Percentiles rank a stretch among this genome's conserved stretches.
These are phyloP conservation scores for Megaceryle torquata DNA, from an alignment of 2,113 vertebrate genomes.

Conservation along the genomic window DNA sequence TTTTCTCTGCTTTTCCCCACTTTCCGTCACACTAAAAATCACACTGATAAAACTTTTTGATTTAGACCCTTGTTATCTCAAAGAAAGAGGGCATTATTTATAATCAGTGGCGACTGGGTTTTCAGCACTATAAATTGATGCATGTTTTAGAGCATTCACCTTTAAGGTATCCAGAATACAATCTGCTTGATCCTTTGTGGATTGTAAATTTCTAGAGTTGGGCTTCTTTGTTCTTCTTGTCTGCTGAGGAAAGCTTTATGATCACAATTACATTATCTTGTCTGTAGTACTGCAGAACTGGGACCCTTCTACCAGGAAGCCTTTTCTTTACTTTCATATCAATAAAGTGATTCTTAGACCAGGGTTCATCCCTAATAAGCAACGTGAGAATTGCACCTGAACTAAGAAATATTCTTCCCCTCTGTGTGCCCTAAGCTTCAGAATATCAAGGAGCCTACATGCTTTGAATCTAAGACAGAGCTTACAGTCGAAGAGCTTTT, in stretches of 20 bases:
- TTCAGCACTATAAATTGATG: constrained; percentile 58
- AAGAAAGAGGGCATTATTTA: constrained; percentile 68
- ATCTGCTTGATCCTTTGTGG: constrained; percentile 71
- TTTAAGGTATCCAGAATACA: constrained; percentile 76
- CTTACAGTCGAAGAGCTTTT: constrained; percentile 68
- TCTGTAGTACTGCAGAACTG: constrained; percentile 33
- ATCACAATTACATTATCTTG: constrained; percentile 64
- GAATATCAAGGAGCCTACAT: constrained; percentile 66
- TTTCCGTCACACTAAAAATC: constrained; percentile 45
- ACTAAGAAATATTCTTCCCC: constrained; percentile 64
- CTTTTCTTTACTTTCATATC: constrained; percentile 63
- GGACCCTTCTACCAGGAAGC: constrained; percentile 45
- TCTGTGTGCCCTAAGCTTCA: constrained; percentile 53
- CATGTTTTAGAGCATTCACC: constrained; percentile 72
- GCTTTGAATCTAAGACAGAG: constrained; percentile 71
- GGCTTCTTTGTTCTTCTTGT: constrained; percentile 62
- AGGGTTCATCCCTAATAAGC: constrained; percentile 70
- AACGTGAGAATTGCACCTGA: constrained; percentile 67
- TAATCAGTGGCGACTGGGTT: constrained; percentile 28
- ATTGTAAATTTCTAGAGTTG: constrained; percentile 77
- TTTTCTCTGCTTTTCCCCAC: background rate
- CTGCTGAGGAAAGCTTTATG: constrained; percentile 69
- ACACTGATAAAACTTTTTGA: constrained; percentile 36
- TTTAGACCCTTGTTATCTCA: constrained; percentile 51
- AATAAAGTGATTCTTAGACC: constrained; percentile 66